A percentile compares a stretch with the other conserved stretches of the same genome.
These are phyloP conservation scores for Tenthredo distinguenda DNA, from an alignment of 2,888 invertebrate species.

Conservation along the genomic window DNA sequence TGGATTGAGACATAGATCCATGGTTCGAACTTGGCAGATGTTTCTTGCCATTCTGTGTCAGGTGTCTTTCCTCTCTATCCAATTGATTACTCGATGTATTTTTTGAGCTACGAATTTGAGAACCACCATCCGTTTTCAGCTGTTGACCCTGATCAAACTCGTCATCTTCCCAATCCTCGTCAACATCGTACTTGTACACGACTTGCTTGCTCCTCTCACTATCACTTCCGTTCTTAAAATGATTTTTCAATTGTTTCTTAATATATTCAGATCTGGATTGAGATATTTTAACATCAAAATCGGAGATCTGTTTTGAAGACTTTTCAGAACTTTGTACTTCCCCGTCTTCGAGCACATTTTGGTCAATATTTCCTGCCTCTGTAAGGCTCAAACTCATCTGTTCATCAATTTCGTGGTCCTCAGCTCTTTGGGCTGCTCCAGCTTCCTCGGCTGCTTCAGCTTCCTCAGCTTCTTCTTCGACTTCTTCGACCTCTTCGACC, in stretches of 20 bases:
- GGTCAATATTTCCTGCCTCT: conserved; percentile 7
- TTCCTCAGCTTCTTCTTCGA: conserved; percentile 48
- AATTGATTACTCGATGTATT: not conserved
- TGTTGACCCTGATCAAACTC: conserved; percentile 63
- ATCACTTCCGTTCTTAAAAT: conserved; percentile 32
- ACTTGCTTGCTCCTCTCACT: conserved; percentile 62
- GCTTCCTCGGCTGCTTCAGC: conserved; percentile 17
- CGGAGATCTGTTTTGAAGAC: conserved; percentile 1
- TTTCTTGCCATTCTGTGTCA: conserved; percentile 25
- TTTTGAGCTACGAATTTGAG: conserved; percentile 6
- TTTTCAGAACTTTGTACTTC: conserved; percentile 50
- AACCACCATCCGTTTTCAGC: not conserved
- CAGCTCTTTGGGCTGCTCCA: conserved; percentile 15
- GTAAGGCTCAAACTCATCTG: conserved; percentile 50
- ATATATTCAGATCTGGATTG: conserved; percentile 45
- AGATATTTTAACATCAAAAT: conserved; percentile 50
- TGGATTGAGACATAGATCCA: conserved; percentile 6
- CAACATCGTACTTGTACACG: conserved; percentile 70
- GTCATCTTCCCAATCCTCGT: conserved; percentile 76
- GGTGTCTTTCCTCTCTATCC: conserved; percentile 7
- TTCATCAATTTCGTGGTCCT: conserved; percentile 33
- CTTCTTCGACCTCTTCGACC: conserved; percentile 47
- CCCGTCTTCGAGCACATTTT: not conserved
- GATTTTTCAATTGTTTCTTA: conserved; percentile 30
- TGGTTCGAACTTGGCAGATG: not conserved